Base-by-base conservation (phyloP, 2,797 vertebrate species). In the Gymnopithys bicolor region DNA sequence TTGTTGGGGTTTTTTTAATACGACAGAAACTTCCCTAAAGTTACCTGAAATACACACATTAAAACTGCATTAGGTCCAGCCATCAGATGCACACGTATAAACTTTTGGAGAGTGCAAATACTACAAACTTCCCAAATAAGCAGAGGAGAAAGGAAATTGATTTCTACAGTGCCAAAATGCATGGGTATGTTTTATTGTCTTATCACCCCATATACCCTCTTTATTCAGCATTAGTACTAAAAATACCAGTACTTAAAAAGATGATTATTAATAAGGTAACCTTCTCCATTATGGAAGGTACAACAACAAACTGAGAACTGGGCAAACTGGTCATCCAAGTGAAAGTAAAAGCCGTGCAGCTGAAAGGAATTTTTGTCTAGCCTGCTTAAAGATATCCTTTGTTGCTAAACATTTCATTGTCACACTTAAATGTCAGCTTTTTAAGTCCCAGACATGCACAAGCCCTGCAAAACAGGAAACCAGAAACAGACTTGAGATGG, bases 321-420 rank as follows among this genome's bases (percentile, higher is more conserved):
- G 19, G 59, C 58, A 88, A 90, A 90, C 22, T 46, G 55, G 81
- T 49, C 52, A 86, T 30, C 56, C 13, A 43, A 92, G 35, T 14
- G 67, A 92, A 80, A 86, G 84, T 48, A 91, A 95, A 94, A 94
- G 73, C 76, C 37, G 19, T 11, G 41, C 63, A 79, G 80, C 60
- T 93, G 71, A 92, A 87, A 79, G 59, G 52, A 60, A 64, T 84
- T 94, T 88, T 84, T 94, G 85, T 67, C n/a, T 56, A 56, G 59
- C 24, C 33, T 69, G 32, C 51, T 81, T 84, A 73, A 84, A 93
- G 39, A 41, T 43, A 62, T 73, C 66, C 66, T 94, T 74, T 78
- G 59, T 75, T 71, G 39, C 60, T 88, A 80, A 93, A 90, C 24
- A 53, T 62, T 79, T 84, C 68, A 80, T 35, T 74, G 62, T 43